phyloP scores from a whole-genome alignment of 2,113 vertebrate species.

The Triplophysa rosa region DNA sequence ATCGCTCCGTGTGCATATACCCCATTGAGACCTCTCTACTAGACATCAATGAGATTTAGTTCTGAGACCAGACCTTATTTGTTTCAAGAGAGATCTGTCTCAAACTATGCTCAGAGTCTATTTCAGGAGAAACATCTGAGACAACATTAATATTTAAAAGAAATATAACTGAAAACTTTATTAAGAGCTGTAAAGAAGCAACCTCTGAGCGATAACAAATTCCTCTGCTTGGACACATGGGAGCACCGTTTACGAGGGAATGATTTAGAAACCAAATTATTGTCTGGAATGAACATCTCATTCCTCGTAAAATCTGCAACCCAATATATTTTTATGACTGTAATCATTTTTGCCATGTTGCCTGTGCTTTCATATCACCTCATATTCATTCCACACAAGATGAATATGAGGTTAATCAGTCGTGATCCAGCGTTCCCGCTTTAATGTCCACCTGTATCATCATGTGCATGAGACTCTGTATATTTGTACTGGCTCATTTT shows the following conservation, averaged over 20 bases:
- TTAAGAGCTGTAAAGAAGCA: neutral
- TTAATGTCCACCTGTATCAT: conserved; percentile 28
- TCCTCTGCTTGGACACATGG: neutral
- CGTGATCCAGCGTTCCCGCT: conserved; percentile 10
- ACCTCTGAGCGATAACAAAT: too few relatives aligned
- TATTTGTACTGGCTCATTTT: neutral
- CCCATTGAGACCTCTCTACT: too few relatives aligned
- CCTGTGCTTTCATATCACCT: conserved; percentile 7
- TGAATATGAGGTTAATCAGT: neutral
- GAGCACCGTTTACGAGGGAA: conserved; percentile 1
- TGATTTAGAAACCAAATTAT: conserved; percentile 23
- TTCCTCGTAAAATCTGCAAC: conserved; percentile 18
- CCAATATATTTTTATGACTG: neutral
- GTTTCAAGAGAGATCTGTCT: too few relatives aligned
- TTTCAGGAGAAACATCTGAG: too few relatives aligned
- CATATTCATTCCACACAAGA: neutral
- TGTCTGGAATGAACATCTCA: neutral
- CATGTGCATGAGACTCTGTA: neutral
- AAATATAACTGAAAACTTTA: conserved; percentile 6
- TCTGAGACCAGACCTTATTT: too few relatives aligned
- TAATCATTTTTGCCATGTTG: conserved; percentile 42
- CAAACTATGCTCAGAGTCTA: too few relatives aligned
- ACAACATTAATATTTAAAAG: too few relatives aligned
- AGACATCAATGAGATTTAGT: too few relatives aligned
- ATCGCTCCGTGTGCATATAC: too few relatives aligned